phyloP scores from a whole-genome alignment of 2,113 vertebrate species.

The Calonectris borealis region DNA sequence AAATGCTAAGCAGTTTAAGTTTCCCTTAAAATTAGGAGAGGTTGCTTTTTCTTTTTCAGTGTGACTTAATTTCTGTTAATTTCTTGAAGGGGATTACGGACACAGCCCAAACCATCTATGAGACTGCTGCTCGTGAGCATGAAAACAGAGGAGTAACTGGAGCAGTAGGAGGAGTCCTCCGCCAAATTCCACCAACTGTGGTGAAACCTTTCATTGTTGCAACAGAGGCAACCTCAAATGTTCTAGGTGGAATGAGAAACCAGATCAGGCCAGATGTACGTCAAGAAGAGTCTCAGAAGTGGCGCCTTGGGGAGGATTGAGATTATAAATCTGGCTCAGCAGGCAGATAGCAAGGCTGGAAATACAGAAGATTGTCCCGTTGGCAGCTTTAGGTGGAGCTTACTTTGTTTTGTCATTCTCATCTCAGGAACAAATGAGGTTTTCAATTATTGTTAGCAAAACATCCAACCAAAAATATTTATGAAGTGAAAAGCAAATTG shows the following conservation, averaged over 20 bases:
- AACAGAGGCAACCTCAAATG: conserved; percentile 95
- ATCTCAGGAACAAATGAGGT: conserved; percentile 77
- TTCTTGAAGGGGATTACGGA: conserved; percentile 88
- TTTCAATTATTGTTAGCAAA: conserved; percentile 45
- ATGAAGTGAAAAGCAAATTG: conserved; percentile 18
- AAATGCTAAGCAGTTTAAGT: neutral
- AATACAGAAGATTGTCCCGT: neutral
- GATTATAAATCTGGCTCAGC: neutral
- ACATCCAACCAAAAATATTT: conserved; percentile 68
- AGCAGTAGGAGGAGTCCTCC: conserved; percentile 93
- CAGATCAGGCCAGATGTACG: conserved; percentile 95
- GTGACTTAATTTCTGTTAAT: neutral
- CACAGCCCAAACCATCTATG: conserved; percentile 95
- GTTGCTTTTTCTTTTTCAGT: neutral
- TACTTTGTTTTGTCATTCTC: conserved; percentile 32
- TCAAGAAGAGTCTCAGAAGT: conserved; percentile 97
- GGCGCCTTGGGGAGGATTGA: conserved; percentile 89
- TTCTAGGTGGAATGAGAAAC: conserved; percentile 97
- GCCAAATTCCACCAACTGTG: conserved; percentile 93
- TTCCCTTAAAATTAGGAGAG: neutral
- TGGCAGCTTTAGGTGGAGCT: conserved; percentile 22
- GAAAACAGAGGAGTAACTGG: conserved; percentile 96
- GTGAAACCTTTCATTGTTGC: conserved; percentile 96
- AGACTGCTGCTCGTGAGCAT: conserved; percentile 94
- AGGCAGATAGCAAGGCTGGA: neutral